Base-by-base conservation (phyloP, 1,140 invertebrate genomes). In the Pygmarrhopalites habei region DNA sequence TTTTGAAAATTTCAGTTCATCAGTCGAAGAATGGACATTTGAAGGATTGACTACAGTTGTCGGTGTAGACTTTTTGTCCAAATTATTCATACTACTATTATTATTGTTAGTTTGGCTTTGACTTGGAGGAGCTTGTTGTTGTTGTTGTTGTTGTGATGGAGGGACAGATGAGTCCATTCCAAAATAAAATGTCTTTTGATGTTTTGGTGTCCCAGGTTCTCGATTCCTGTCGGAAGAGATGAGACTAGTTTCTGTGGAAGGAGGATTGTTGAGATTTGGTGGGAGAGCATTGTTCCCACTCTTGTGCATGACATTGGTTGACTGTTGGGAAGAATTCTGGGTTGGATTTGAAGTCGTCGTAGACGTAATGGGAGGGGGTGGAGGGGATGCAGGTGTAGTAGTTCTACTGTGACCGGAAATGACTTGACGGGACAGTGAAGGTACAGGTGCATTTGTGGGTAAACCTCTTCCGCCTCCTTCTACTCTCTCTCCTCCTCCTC, bases 121-220 rank as follows among this genome's bases (percentile, higher is more conserved):
- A 46, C n/a, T 46, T 46, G 15, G 7, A 17, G 14, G 49, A 52
- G 14, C 23, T 41, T 43, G 53, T 41, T 23, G 32, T 32, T 56
- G 55, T 44, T 52, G 23, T 47, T 32, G 26, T 58, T 58, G 39
- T 17, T 23, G 23, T 60, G 4, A 62, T 39, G 66, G 67, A 0
- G 59, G 69, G 17, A n/a, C n/a, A 72, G 56, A 39, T 60, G 72
- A 2, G 70, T 84, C 81, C 85, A 88, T 88, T 17, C 86, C 86
- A 71, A 88, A 88, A 73, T 89, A 89, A 75, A 88, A 88, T 44
- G 82, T 84, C 71, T 86, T 86, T 23, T 83, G 62, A 46, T 35
- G 44, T 19, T 43, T 55, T 43, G 44, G 35, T 7, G n/a, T n/a
- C n/a, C n/a, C n/a, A n/a, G n/a, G n/a, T n/a, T n/a, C n/a, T n/a